Conservation (phyloP, 2,888 invertebrate genomes). For the Boloria euphrosyne region DNA sequence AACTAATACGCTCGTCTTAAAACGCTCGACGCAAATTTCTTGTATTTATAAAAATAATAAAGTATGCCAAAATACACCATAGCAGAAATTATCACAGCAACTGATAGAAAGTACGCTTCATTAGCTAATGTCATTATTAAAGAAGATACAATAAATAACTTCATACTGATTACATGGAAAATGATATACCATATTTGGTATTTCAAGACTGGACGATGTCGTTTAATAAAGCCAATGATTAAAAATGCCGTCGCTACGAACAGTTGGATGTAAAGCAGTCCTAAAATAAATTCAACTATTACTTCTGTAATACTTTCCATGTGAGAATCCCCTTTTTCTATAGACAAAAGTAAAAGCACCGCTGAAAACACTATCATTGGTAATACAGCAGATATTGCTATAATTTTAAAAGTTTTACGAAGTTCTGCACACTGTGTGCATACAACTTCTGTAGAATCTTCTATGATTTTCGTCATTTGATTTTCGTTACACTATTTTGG, state of each 20-base stretch:
- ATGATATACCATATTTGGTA: conserved; percentile 59
- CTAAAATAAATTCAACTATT: conserved; percentile 59
- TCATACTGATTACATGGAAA: conserved; percentile 56
- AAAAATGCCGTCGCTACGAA: conserved; percentile 60
- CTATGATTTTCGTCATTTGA: conserved; percentile 52
- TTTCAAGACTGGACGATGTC: conserved; percentile 51
- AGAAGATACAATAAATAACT: conserved; percentile 50
- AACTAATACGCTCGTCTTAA: conserved; percentile 9
- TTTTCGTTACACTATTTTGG: neutral
- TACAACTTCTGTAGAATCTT: conserved; percentile 55
- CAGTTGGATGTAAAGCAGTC: conserved; percentile 59
- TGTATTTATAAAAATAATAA: conserved; percentile 48
- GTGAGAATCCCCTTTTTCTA: conserved; percentile 43
- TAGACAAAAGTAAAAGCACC: conserved; percentile 50
- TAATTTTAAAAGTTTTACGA: conserved; percentile 53
- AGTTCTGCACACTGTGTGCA: conserved; percentile 57
- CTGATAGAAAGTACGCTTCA: conserved; percentile 46
- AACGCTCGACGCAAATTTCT: conserved; percentile 37
- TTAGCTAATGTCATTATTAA: conserved; percentile 53
- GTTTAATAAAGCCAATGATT: conserved; percentile 53
- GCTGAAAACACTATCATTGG: conserved; percentile 61
- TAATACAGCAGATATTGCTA: conserved; percentile 60
- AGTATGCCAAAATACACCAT: conserved; percentile 52
- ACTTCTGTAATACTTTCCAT: conserved; percentile 45
- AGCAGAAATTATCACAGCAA: conserved; percentile 46